A percentile compares a stretch with the other conserved stretches of the same genome.
These are phyloP conservation scores for Hirudo medicinalis DNA, from an alignment of 1,140 invertebrate genomes.

Conservation along the genomic window DNA sequence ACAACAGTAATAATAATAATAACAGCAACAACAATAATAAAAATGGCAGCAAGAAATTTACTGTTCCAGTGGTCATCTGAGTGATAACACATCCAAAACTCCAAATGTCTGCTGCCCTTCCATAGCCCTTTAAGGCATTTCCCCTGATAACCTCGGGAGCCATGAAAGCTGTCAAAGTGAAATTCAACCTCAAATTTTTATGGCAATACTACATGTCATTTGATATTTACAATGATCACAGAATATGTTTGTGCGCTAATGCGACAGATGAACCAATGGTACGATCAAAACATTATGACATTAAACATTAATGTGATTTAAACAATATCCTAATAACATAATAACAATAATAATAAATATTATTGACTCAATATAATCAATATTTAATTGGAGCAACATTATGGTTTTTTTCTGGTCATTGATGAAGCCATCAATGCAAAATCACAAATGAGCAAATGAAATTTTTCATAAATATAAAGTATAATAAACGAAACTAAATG, in stretches of 20 bases:
- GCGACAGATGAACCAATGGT: not conserved
- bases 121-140: not conserved
- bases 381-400: not conserved
- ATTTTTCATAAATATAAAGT: no score
- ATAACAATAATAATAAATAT: no score
- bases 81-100: constrained; percentile 94
- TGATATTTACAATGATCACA: not conserved
- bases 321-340: no score
- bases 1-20: no score
- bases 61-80: constrained; percentile 95
- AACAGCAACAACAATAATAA: not conserved
- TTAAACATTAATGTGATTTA: no score
- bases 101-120: constrained; percentile 72
- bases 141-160: not conserved
- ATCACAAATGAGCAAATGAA: no score
- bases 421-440: no score
- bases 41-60: constrained; percentile 6
- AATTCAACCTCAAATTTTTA: not conserved
- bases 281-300: not conserved
- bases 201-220: not conserved
- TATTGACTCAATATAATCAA: no score
- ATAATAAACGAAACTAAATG: no score
- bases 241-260: no score
- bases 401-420: no score
- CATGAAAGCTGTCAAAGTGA: not conserved